Base-by-base conservation (phyloP, 2,888 invertebrate genomes). In the Orthonychiurus folsomi region DNA sequence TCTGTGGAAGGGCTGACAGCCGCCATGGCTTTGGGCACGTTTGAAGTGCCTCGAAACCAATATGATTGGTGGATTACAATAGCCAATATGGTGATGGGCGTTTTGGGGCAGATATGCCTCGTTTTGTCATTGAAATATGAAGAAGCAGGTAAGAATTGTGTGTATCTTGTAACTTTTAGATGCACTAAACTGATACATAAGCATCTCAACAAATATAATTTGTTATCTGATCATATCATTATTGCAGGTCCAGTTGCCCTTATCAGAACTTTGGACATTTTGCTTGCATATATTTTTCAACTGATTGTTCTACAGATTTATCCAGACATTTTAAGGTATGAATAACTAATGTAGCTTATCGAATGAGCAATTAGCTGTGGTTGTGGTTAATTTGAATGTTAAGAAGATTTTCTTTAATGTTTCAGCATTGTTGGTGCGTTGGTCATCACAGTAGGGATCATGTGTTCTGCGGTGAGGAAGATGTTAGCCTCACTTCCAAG, bases 41-140 rank as follows among this genome's bases (percentile, higher is more conserved):
- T 59, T 3, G 59, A 48, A 23, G 2, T 59, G 2, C 59, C 59
- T 12, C 48, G 26, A 23, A 23, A 48, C 2, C 12, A 9, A 48
- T 3, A 20, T 3, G 59, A 59, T 37, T 50, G 2, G 2, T n/a
- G 37, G 25, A 48, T 59, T 25, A 9, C 50, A 5, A 5, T 12
- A 15, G 59, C 23, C 24, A 21, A 25, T 12, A 50, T 24, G 3
- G 12, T 50, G 2, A 3, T 59, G 3, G 26, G 47, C 9, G 20
- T 59, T 3, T 9, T 20, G 47, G 59, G 59, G 15, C 59, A 59
- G 50, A 2, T 59, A 20, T 59, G 21, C 24, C n/a, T 59, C 15
- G 37, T 23, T 12, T 50, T 59, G 5, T 27, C 59, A 9, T 37
- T 59, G 20, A n/a, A 59, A 50, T 28, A 21, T 9, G 59, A 59